Conservation (phyloP, 2,888 invertebrate genomes). For the Troglohyphantes excavatus region DNA sequence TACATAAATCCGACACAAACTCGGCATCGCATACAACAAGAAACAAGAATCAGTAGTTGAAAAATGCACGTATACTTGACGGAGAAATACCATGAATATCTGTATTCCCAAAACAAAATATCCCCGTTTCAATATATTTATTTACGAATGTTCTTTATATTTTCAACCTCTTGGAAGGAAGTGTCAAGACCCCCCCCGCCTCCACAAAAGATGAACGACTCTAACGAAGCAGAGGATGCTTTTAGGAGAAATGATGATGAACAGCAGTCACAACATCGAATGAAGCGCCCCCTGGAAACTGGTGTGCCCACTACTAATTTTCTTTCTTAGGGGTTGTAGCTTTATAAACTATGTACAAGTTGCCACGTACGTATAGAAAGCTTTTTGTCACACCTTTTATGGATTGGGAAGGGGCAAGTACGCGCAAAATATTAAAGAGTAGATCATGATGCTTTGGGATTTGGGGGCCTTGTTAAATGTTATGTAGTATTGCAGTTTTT, state of each 20-base stretch:
- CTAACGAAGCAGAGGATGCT: constrained; percentile 44
- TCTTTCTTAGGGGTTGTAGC: background rate
- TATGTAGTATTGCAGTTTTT: background rate
- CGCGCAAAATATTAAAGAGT: constrained; percentile 15
- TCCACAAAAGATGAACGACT: constrained; percentile 47
- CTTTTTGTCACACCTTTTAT: constrained; percentile 4
- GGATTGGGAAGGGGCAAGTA: background rate
- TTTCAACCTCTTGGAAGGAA: too few species aligned
- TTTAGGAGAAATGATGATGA: constrained; percentile 48
- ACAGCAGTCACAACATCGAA: constrained; percentile 46
- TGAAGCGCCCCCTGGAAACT: background rate
- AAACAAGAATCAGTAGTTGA: too few species aligned
- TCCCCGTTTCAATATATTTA: too few species aligned
- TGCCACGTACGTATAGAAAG: background rate
- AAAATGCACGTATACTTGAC: too few species aligned
- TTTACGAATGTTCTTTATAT: too few species aligned
- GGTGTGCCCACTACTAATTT: background rate
- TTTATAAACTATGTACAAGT: constrained; percentile 32
- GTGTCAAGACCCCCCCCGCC: too few species aligned
- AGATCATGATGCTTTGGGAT: background rate
- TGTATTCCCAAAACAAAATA: too few species aligned
- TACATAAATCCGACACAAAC: too few species aligned
- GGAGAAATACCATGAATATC: too few species aligned
- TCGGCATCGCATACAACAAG: too few species aligned
- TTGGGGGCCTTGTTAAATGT: background rate